Percentiles rank a stretch among this genome's conserved stretches.
These are phyloP conservation scores for Drosophila testacea DNA, from an alignment of 2,888 invertebrate genomes.

Conservation along the genomic window DNA sequence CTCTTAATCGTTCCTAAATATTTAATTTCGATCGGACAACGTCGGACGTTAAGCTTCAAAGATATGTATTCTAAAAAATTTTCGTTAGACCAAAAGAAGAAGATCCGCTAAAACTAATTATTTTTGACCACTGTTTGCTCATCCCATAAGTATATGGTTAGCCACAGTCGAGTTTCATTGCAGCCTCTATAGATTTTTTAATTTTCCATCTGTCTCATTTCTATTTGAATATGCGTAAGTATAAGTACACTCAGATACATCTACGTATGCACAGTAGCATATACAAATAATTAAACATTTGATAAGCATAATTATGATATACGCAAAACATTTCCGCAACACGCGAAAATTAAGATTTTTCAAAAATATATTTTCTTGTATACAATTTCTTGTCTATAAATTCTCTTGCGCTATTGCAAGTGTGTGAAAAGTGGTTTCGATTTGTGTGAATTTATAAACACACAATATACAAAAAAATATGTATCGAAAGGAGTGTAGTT, in stretches of 20 bases:
- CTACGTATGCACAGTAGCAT: background rate
- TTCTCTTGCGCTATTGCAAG: conserved; percentile 3
- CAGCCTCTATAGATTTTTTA: too few relatives aligned
- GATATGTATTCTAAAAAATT: too few relatives aligned
- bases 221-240: background rate
- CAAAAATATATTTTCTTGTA: conserved; percentile 30
- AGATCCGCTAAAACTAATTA: too few relatives aligned
- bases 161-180: too few relatives aligned
- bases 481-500: background rate
- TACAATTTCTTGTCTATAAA: conserved; percentile 30
- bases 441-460: conserved; percentile 4
- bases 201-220: background rate
- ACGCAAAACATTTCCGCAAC: conserved; percentile 49
- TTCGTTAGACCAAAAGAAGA: too few relatives aligned
- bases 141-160: too few relatives aligned
- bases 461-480: conserved; percentile 1
- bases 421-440: background rate
- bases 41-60: too few relatives aligned
- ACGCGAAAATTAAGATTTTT: conserved; percentile 20
- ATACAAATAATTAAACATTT: conserved; percentile 15
- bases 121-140: too few relatives aligned
- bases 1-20: too few relatives aligned
- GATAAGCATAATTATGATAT: conserved; percentile 40
- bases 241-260: background rate
- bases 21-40: too few relatives aligned